Base-by-base conservation (phyloP, 2,888 invertebrate genomes). In the Morpho deidamia region DNA sequence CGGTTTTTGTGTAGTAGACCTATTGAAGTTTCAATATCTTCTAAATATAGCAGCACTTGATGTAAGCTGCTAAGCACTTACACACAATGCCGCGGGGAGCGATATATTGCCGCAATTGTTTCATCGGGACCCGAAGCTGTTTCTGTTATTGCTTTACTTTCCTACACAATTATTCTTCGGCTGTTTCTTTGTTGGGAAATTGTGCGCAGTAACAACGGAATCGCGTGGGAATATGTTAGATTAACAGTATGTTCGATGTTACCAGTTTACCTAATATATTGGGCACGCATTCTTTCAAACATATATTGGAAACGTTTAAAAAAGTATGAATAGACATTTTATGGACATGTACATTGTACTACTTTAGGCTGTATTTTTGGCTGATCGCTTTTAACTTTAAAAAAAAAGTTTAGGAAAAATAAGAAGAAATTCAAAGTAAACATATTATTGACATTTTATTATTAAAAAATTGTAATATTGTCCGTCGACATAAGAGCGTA, bases 41-140 rank as follows among this genome's bases (percentile, higher is more conserved):
- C 9, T 11, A 34, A 4, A 8, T 11, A 34, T 11, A 8, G 14
- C 14, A 37, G 37, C 37, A 23, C 14, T 45, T 14, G 34, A 9
- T 44, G 11, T 12, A n/a, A 45, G n/a, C 37, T 35, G 14, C 34
- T 44, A 44, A 33, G 14, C 5, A 14, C 37, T 12, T 8, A 10
- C 45, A 32, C 35, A 41, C 32, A 32, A 34, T 34, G 33, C 44
- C 54, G 9, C 37, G 43, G 56, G 57, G 61, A 53, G 54, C 53
- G 35, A 61, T 58, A 56, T 47, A 60, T 34, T 7, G 41, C 44
- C 51, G 59, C 57, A 57, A 52, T 58, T 58, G 58, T 56, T 57
- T 59, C 61, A 61, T 56, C 54, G 59, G 41, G 44, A 33, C 47
- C 42, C 38, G 41, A 41, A 37, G 38, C 42, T 35, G 45, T 43